Conservation (phyloP, 1,140 invertebrate genomes). For the Lasaia peninsularis region DNA sequence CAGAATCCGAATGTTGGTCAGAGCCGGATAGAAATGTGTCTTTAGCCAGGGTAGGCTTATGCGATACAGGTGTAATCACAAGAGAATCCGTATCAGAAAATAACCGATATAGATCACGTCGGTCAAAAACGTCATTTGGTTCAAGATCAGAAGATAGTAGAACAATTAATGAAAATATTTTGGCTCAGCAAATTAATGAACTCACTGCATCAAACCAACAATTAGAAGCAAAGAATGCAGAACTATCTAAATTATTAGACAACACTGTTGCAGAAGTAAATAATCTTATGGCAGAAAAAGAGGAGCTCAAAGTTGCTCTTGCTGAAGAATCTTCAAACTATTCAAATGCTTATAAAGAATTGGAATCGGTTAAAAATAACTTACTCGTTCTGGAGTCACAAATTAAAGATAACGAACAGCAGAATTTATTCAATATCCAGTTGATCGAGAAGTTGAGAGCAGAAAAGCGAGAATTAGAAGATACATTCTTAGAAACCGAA, state of each 20-base stretch:
- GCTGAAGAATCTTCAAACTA: slow-evolving; percentile 34
- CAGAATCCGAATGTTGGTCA: slow-evolving; percentile 90
- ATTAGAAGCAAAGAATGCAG: slow-evolving; percentile 52
- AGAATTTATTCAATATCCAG: slow-evolving; percentile 39
- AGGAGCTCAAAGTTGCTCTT: slow-evolving; percentile 41
- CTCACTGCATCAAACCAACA: slow-evolving; percentile 38
- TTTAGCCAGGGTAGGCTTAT: slow-evolving; percentile 85
- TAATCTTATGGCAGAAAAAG: slow-evolving; percentile 49
- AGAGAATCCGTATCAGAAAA: slow-evolving; percentile 46
- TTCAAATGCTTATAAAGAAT: slow-evolving; percentile 40
- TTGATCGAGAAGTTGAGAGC: slow-evolving; percentile 43
- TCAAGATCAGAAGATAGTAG: slow-evolving; percentile 62
- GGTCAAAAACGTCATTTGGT: slow-evolving; percentile 52
- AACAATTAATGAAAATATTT: slow-evolving; percentile 36
- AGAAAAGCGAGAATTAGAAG: slow-evolving; percentile 58
- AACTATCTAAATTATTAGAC: slow-evolving; percentile 48
- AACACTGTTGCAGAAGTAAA: slow-evolving; percentile 45
- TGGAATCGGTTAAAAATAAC: slow-evolving; percentile 40
- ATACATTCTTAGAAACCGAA: slow-evolving; percentile 58
- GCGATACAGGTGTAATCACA: slow-evolving; percentile 51
- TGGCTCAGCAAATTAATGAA: slow-evolving; percentile 48
- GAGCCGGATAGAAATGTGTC: slow-evolving; percentile 90
- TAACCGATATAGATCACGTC: slow-evolving; percentile 40
- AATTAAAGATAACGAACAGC: slow-evolving; percentile 49
- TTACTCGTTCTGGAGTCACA: slow-evolving; percentile 37